phyloP scores from a whole-genome alignment of 2,888 invertebrate species.

The Sminthurides aquaticus region DNA sequence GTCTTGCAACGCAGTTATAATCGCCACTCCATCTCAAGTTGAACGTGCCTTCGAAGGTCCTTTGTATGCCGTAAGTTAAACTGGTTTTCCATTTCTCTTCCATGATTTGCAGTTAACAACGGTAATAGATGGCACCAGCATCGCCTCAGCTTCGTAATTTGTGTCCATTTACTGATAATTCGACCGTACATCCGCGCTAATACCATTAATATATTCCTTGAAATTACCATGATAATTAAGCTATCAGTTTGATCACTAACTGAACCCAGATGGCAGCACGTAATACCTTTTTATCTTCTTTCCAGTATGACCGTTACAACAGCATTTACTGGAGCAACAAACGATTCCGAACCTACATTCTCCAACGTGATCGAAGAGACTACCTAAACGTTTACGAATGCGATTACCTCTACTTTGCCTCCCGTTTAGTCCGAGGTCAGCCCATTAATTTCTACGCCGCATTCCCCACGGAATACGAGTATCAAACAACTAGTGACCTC shows the following conservation, averaged over 20 bases:
- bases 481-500: not conserved
- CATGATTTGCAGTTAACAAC: not conserved
- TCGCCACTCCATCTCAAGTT: conserved; percentile 2
- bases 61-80: not conserved
- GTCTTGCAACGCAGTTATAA: conserved; percentile 6
- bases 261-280: too few relatives aligned
- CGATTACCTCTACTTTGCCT: conserved; percentile 10
- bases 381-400: conserved; percentile 14
- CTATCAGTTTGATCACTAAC: too few relatives aligned
- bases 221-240: too few relatives aligned
- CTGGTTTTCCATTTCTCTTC: not conserved
- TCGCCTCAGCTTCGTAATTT: not conserved
- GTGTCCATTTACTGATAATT: too few relatives aligned
- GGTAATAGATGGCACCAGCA: too few relatives aligned
- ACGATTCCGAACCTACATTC: conserved; percentile 8
- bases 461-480: conserved; percentile 2
- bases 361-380: not conserved
- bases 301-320: conserved; percentile 10
- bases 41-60: conserved; percentile 8
- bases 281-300: not conserved
- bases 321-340: conserved; percentile 9
- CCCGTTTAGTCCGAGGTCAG: not conserved
- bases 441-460: conserved; percentile 7
- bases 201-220: too few relatives aligned
- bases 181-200: too few relatives aligned